Evolutionary conservation across 2,113 vertebrate species (phyloP), one percentile per base, ranked within the genome.

Genomic region (Trogon melanurus): DNA sequence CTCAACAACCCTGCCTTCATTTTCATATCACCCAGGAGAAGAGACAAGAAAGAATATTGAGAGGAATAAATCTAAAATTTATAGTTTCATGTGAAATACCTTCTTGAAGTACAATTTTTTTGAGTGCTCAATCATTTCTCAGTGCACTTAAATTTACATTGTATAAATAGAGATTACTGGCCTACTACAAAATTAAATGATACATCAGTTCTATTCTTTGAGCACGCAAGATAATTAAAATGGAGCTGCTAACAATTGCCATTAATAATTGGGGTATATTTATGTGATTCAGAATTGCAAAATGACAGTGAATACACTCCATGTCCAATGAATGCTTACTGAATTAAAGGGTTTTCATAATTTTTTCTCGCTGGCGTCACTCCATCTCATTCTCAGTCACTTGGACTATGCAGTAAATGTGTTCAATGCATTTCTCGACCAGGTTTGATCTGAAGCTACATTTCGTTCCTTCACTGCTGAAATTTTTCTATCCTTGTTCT

Each of bases 261-360:
- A 54, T 88, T 94, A 88, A 92, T 92, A 92, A 66, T 41, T 58
- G 15, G 58, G 29, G n/a, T 69, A 76, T 47, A 90, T 60, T 89
- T 90, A 76, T 72, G 27, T 5, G 10, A 79, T 69, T 85, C 75
- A 70, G 69, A 74, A 47, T 36, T 92, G 25, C 57, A 76, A 90
- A 91, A 72, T 62, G 58, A 81, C 50, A 64, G 48, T 56, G 80
- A 89, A 91, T 67, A 87, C 8, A 26, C 27, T 85, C 38, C 44
- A 64, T 1, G 2, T 66, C 17, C 58, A 69, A 36, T n/a, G 83
- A 75, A 75, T 26, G 48, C 34, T 87, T 76, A 91, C 9, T 71
- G 30, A 61, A 91, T 91, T 93, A 62, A 85, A 85, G 36, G 21
- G 21, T 45, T 85, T 94, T 74, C 34, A 47, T 60, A 64, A 84